Base-by-base conservation (phyloP, 1,140 invertebrate genomes). In the Calliopsis andreniformis region DNA sequence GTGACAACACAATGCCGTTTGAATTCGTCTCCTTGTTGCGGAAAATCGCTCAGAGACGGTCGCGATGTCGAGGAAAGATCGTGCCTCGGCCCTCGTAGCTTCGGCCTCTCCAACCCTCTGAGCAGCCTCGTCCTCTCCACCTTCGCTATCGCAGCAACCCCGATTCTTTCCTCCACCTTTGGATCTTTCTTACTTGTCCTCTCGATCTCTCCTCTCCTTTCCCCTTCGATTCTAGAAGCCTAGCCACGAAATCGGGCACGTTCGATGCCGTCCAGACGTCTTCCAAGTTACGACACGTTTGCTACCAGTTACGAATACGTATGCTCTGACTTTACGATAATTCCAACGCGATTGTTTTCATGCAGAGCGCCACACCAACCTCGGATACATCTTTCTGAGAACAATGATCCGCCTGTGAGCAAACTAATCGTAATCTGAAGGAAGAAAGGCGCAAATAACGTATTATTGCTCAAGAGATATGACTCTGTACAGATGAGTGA, bases 1-100 rank as follows among this genome's bases (percentile, higher is more conserved):
- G 89, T 90, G 90, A 90, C 86, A 82, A 64, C 77, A 90, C 90
- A 91, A 91, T 91, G 83, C 87, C 82, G 84, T 80, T 88, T 85
- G 82, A 88, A 87, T 89, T 88, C 85, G 80, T 78, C 82, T 86
- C 76, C 85, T 87, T 84, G 71, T 79, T 71, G 68, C 56, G 30
- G 75, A 63, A 82, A 58, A 72, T 47, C 61, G 43, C 51, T 43
- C 69, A 55, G 28, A 82, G 53, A 78, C 51, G 32, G 59, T 45
- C 45, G 35, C 59, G 69, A 77, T 70, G 75, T 39, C 58, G 32
- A 78, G 76, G 59, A 47, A 64, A 62, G 76, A 73, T 78, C 69
- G 76, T 78, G 69, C 76, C 45, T 73, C 77, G 79, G 73, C 82
- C 73, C 59, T 73, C 64, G 20, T 76, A 56, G 43, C 79, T 80